These are phyloP conservation scores for Heliconius aoede DNA, from an alignment of 2,888 invertebrate genomes.

Conservation along the genomic window DNA sequence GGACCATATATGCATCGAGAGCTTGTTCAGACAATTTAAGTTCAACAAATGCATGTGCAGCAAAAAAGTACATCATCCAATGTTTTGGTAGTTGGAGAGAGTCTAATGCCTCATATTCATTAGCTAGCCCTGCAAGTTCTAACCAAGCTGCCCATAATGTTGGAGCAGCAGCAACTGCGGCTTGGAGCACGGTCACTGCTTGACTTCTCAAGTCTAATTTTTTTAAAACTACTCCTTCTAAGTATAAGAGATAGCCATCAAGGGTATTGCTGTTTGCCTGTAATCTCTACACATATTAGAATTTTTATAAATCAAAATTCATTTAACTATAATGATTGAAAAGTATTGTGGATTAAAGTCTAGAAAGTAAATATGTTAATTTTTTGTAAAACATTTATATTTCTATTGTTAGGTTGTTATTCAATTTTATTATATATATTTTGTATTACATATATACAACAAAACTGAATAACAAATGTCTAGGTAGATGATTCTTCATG, in stretches of 20 bases:
- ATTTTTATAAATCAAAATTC: not conserved
- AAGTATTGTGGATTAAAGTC: not conserved
- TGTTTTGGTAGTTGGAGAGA: conserved; percentile 89
- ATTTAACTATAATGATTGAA: not conserved
- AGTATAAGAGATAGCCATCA: conserved; percentile 94
- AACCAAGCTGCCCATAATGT: conserved; percentile 98
- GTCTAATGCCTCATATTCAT: conserved; percentile 90
- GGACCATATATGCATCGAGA: conserved; percentile 89
- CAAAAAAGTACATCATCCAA: conserved; percentile 97
- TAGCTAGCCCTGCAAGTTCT: conserved; percentile 93
- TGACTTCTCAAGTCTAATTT: conserved; percentile 91
- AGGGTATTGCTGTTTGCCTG: conserved; percentile 85
- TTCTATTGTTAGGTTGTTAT: not conserved
- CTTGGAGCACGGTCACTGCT: conserved; percentile 91
- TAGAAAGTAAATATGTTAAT: not conserved
- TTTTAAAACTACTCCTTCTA: conserved; percentile 95
- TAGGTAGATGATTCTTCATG: not conserved
- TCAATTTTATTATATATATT: too few relatives aligned
- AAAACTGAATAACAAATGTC: not conserved
- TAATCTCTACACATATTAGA: conserved; percentile 38
- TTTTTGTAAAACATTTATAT: not conserved
- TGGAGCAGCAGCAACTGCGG: conserved; percentile 90
- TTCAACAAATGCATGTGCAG: conserved; percentile 95
- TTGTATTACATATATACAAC: too few relatives aligned
- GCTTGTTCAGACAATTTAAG: conserved; percentile 95